A percentile compares a stretch with the other conserved stretches of the same genome.
phyloP scores from a whole-genome alignment of 2,888 invertebrate species.

The Fragum sueziense region DNA sequence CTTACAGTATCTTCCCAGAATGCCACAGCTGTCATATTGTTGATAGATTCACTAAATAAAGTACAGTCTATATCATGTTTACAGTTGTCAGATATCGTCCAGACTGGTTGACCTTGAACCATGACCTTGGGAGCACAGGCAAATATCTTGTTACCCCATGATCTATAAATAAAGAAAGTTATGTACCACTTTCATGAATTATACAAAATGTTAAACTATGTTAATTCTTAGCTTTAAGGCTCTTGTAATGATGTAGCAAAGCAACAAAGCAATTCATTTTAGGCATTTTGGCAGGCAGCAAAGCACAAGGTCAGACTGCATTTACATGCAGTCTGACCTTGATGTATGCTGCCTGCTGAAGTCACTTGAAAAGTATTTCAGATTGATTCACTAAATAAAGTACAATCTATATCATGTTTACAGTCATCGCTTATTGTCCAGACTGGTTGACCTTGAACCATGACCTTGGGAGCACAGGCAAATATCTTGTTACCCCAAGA shows the following conservation, averaged over 20 bases:
- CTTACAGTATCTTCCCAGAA: conserved; percentile 57
- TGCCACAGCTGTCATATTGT: conserved; percentile 57
- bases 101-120: conserved; percentile 59
- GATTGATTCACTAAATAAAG: conserved; percentile 50
- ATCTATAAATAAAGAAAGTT: conserved; percentile 44
- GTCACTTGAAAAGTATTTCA: too few relatives aligned
- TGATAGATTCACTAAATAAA: conserved; percentile 48
- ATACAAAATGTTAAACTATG: too few relatives aligned
- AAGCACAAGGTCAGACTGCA: too few relatives aligned
- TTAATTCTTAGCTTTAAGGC: too few relatives aligned
- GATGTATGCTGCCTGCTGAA: too few relatives aligned
- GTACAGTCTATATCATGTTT: conserved; percentile 24
- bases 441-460: conserved; percentile 58
- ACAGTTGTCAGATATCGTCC: conserved; percentile 29
- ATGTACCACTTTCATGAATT: too few relatives aligned
- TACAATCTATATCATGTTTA: conserved; percentile 19
- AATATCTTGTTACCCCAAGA: conserved; percentile 57
- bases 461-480: conserved; percentile 53
- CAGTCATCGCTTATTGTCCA: conserved; percentile 36
- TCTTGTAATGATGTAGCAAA: too few relatives aligned
- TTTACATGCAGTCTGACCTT: too few relatives aligned
- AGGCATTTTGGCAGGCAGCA: too few relatives aligned
- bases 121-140: conserved; percentile 55
- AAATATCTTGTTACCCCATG: conserved; percentile 55
- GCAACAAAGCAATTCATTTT: too few relatives aligned